These are phyloP conservation scores for Palythoa heliodiscus DNA, from an alignment of 92 coral and sea anemone species.

Conservation along the genomic window DNA sequence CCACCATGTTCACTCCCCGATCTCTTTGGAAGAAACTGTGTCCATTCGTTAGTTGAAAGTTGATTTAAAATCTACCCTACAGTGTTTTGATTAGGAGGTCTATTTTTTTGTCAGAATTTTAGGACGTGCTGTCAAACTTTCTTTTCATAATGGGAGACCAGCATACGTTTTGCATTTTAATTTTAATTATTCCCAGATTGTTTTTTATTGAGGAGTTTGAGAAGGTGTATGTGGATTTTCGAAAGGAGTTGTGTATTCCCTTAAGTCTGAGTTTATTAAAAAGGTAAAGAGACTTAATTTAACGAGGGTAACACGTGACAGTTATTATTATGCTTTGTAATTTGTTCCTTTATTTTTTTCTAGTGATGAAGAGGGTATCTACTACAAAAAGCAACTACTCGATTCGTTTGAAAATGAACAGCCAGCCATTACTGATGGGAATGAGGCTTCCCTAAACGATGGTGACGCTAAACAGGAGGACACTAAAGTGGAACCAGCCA, in stretches of 20 bases:
- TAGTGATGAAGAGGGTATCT: constrained; percentile 65
- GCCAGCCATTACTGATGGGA: constrained; percentile 40
- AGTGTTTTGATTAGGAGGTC: too few relatives aligned
- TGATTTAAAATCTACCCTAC: too few relatives aligned
- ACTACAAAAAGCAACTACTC: constrained; percentile 47
- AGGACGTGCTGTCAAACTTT: too few relatives aligned
- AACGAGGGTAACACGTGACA: neutral
- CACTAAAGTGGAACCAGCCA: neutral
- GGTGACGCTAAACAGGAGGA: neutral
- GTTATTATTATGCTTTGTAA: neutral
- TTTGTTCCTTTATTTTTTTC: neutral
- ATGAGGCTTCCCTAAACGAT: neutral
- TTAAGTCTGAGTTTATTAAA: neutral
- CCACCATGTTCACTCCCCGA: too few relatives aligned
- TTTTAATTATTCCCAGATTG: too few relatives aligned
- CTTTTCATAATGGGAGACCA: too few relatives aligned
- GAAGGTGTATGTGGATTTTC: too few relatives aligned
- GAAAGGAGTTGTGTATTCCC: neutral
- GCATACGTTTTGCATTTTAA: too few relatives aligned
- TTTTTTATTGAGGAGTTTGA: too few relatives aligned
- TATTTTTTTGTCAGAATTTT: too few relatives aligned
- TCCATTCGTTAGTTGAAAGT: too few relatives aligned
- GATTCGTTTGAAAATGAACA: constrained; percentile 9
- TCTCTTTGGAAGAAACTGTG: too few relatives aligned
- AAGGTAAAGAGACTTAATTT: neutral